Evolutionary conservation across 2,113 vertebrate species (phyloP).

Genomic region (Psettodes erumei): DNA sequence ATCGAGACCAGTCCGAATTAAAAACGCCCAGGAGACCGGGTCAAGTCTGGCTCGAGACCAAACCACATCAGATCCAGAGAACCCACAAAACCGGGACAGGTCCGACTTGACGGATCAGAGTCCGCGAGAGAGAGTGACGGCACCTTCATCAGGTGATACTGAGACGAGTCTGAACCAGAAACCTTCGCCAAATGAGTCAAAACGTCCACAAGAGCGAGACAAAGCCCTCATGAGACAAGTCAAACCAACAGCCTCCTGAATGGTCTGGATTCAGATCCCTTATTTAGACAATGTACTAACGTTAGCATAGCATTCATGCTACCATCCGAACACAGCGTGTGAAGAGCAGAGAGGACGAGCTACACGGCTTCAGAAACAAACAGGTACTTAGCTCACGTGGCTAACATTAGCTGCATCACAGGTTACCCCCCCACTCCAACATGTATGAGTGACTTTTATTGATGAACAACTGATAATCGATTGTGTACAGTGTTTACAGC

Average conservation of each 20-base stretch:
- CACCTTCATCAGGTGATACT: not conserved
- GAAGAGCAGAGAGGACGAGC: no score
- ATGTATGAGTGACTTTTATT: not conserved
- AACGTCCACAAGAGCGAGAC: not conserved
- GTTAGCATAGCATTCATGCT: slow-evolving; percentile 1
- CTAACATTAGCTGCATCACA: not conserved
- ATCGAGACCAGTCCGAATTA: not conserved
- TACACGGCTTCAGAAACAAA: not conserved
- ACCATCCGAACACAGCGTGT: no score
- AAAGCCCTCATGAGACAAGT: no score
- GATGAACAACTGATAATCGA: slow-evolving; percentile 24
- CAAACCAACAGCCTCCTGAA: no score
- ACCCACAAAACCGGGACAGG: not conserved
- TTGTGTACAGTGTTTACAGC: slow-evolving; percentile 54
- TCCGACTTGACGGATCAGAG: no score
- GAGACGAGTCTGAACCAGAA: not conserved
- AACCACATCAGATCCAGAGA: not conserved
- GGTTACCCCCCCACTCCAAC: not conserved
- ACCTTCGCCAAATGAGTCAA: not conserved
- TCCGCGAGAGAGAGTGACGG: no score
- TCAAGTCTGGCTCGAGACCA: not conserved
- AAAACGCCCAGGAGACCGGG: not conserved
- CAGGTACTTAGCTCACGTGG: not conserved
- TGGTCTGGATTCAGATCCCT: no score
- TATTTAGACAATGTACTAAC: not conserved